Percentiles rank a stretch among this genome's conserved stretches.
These are phyloP conservation scores for Sebastes baramenuke DNA, from an alignment of 2,797 vertebrate species.

Conservation along the genomic window DNA sequence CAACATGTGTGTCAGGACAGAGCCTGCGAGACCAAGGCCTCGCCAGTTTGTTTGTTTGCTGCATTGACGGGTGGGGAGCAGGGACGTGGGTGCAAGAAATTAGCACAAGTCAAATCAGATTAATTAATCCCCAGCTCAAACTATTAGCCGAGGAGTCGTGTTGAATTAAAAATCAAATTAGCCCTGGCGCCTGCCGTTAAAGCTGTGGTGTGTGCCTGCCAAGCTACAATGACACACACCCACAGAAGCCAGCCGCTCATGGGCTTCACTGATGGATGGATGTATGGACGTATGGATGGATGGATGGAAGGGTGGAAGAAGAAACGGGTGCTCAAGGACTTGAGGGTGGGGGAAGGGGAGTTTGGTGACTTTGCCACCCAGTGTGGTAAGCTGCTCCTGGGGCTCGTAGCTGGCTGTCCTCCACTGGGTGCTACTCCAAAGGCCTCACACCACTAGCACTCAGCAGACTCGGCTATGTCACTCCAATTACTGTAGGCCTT, in stretches of 20 bases:
- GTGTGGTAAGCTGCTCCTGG: conserved; percentile 49
- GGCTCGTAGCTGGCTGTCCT: conserved; percentile 40
- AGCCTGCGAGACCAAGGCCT: conserved; percentile 53
- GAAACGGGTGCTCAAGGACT: conserved; percentile 51
- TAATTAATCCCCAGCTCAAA: conserved; percentile 80
- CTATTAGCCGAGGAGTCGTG: conserved; percentile 80
- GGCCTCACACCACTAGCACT: conserved; percentile 36
- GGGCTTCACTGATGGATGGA: conserved; percentile 65
- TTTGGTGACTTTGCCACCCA: conserved; percentile 72
- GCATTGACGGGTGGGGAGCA: conserved; percentile 44
- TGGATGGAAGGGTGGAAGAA: conserved; percentile 34
- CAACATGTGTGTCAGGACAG: conserved; percentile 68
- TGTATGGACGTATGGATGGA: conserved; percentile 17
- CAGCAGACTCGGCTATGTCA: conserved; percentile 24
- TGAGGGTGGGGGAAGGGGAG: conserved; percentile 15
- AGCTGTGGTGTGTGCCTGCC: conserved; percentile 65
- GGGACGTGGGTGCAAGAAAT: conserved; percentile 73
- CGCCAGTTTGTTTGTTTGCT: conserved; percentile 66
- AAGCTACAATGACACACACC: conserved; percentile 74
- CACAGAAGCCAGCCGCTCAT: conserved; percentile 70
- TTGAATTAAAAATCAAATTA: conserved; percentile 89
- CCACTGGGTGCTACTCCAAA: conserved; percentile 34
- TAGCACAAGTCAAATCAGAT: conserved; percentile 86
- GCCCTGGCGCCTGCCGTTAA: conserved; percentile 73
- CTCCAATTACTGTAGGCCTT: conserved; percentile 19